A percentile compares a stretch with the other conserved stretches of the same genome.
These are phyloP conservation scores for Busseola fusca DNA, from an alignment of 2,888 invertebrate genomes.

Conservation along the genomic window DNA sequence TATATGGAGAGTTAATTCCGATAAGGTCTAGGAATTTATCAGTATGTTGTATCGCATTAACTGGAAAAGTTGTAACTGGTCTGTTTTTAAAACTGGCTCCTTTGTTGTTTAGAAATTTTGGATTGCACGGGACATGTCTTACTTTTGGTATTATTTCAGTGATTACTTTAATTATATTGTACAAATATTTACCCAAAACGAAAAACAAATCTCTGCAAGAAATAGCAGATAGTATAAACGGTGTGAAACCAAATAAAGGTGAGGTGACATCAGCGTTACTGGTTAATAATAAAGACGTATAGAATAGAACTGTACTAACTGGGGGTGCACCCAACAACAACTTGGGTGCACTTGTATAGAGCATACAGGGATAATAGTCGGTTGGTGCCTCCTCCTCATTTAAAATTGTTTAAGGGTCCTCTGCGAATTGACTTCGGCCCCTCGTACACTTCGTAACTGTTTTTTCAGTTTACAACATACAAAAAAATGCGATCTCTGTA, in stretches of 20 bases:
- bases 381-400: no score
- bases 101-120: conserved; percentile 59
- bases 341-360: no score
- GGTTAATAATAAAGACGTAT: background rate
- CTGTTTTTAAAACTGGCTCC: conserved; percentile 64
- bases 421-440: no score
- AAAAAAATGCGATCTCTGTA: no score
- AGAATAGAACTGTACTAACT: no score
- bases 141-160: conserved; percentile 59
- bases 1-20: conserved; percentile 67
- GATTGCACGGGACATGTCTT: conserved; percentile 65
- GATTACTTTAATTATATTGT: conserved; percentile 54
- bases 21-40: conserved; percentile 63
- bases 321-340: no score
- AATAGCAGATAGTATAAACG: conserved; percentile 61
- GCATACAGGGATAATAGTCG: no score
- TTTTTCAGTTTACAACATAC: no score
- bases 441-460: no score
- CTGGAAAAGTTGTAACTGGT: conserved; percentile 18
- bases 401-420: no score
- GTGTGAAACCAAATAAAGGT: conserved; percentile 8
- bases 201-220: conserved; percentile 72
- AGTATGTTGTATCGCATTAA: conserved; percentile 47
- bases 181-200: conserved; percentile 70
- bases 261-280: conserved; percentile 14